Percentiles rank a stretch among this genome's conserved stretches.
phyloP scores from a whole-genome alignment of 53 echinoderm and acorn worm genomes.

The Astropecten irregularis region DNA sequence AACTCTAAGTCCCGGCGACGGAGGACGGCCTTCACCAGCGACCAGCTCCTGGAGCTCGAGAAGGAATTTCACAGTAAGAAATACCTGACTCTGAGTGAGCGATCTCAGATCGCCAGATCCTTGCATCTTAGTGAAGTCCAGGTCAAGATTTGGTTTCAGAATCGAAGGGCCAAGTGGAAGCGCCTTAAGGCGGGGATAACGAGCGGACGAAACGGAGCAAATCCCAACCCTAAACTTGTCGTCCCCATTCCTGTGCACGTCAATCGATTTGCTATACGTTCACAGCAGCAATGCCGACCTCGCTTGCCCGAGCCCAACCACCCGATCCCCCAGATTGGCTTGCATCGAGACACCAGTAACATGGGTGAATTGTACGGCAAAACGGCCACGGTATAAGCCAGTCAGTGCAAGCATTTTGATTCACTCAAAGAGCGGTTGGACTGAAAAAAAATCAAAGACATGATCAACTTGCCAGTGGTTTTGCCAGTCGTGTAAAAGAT shows the following conservation, averaged over 20 bases:
- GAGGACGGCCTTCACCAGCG: conserved; percentile 90
- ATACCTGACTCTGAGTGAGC: conserved; percentile 84
- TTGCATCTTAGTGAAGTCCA: conserved; percentile 88
- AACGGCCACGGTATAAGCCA: conserved; percentile 24
- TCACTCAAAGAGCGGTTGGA: too few species aligned
- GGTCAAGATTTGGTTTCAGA: conserved; percentile 94
- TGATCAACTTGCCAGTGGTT: too few species aligned
- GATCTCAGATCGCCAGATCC: conserved; percentile 81
- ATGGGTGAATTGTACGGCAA: conserved; percentile 36
- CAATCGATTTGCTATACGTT: conserved; percentile 82
- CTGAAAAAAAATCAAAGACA: too few species aligned
- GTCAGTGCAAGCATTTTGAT: too few species aligned
- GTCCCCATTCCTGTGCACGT: conserved; percentile 92
- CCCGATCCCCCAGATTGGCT: conserved; percentile 42
- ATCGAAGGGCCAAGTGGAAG: conserved; percentile 91
- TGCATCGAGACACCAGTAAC: conserved; percentile 31
- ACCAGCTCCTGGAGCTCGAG: conserved; percentile 83
- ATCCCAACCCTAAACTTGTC: conserved; percentile 79
- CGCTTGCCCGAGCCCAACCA: conserved; percentile 72
- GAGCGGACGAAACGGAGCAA: conserved; percentile 63
- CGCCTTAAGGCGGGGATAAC: conserved; percentile 80
- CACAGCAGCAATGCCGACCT: conserved; percentile 84
- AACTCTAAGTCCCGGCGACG: conserved; percentile 77
- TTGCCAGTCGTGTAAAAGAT: too few species aligned
- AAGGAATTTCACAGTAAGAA: conserved; percentile 92